Conservation (phyloP, 2,113 vertebrate genomes). For the Numida meleagris region DNA sequence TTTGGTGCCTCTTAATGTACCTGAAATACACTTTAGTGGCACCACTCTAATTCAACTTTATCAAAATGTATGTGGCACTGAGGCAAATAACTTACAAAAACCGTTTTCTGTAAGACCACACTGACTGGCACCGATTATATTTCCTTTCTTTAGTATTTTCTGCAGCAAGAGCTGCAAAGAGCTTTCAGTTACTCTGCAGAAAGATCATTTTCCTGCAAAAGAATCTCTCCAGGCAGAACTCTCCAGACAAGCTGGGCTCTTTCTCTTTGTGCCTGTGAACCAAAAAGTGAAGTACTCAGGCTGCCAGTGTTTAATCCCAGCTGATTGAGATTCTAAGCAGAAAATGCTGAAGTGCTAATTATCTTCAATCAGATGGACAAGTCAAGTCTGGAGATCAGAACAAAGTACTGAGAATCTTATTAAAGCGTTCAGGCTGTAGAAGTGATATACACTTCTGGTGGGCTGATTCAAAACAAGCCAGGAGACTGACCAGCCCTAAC, state of each 20-base stretch:
- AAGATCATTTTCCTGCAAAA: not conserved
- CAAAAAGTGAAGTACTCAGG: not conserved
- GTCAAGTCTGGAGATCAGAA: not conserved
- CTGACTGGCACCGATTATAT: not conserved
- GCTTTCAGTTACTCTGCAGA: not conserved
- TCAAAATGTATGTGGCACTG: conserved; percentile 14
- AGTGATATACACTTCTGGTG: not conserved
- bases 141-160: not conserved
- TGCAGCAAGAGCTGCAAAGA: not conserved
- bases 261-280: not conserved
- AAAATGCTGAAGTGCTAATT: conserved; percentile 21
- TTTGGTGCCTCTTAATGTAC: not conserved
- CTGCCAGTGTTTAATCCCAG: not conserved
- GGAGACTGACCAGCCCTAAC: not conserved
- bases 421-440: not conserved
- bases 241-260: not conserved
- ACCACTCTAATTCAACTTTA: not conserved
- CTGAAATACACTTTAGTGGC: not conserved
- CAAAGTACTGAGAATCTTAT: not conserved
- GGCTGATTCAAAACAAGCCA: not conserved
- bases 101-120: not conserved
- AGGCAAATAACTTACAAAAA: not conserved
- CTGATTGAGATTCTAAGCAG: not conserved
- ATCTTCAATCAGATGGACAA: conserved; percentile 17
- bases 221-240: not conserved